These are phyloP conservation scores for Pteria penguin DNA, from an alignment of 2,888 invertebrate species.

Conservation along the genomic window DNA sequence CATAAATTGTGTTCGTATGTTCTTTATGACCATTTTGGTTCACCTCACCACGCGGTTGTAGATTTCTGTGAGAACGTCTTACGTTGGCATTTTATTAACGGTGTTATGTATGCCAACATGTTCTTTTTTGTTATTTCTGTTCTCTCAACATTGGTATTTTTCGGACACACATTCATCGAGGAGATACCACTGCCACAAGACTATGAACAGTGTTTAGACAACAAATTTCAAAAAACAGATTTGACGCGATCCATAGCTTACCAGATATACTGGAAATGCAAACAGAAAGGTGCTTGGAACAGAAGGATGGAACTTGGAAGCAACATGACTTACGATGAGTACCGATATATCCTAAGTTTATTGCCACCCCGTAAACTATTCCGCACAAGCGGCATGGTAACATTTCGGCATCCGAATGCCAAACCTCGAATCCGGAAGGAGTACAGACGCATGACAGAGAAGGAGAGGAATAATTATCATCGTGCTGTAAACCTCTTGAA, in stretches of 20 bases:
- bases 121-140: neutral
- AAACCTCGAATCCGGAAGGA: slow-evolving; percentile 50
- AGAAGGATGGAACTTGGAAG: slow-evolving; percentile 9
- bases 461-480: slow-evolving; percentile 49
- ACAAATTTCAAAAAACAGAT: slow-evolving; percentile 50
- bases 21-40: too few species aligned
- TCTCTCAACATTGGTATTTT: neutral
- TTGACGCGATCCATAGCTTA: slow-evolving; percentile 55
- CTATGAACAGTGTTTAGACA: slow-evolving; percentile 61
- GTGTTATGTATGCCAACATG: neutral
- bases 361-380: slow-evolving; percentile 6
- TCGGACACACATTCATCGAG: slow-evolving; percentile 41
- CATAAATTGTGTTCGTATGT: too few species aligned
- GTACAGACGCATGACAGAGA: slow-evolving; percentile 50
- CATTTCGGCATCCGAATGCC: slow-evolving; percentile 1
- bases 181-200: slow-evolving; percentile 56
- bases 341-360: neutral
- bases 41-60: too few species aligned
- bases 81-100: too few species aligned
- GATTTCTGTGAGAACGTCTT: too few species aligned
- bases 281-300: slow-evolving; percentile 28
- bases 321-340: slow-evolving; percentile 55
- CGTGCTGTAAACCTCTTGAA: slow-evolving; percentile 55
- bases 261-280: slow-evolving; percentile 56
- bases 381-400: neutral